Evolutionary conservation across 2,888 invertebrate genomes (phyloP).

Genomic region (Beris chalybata): DNA sequence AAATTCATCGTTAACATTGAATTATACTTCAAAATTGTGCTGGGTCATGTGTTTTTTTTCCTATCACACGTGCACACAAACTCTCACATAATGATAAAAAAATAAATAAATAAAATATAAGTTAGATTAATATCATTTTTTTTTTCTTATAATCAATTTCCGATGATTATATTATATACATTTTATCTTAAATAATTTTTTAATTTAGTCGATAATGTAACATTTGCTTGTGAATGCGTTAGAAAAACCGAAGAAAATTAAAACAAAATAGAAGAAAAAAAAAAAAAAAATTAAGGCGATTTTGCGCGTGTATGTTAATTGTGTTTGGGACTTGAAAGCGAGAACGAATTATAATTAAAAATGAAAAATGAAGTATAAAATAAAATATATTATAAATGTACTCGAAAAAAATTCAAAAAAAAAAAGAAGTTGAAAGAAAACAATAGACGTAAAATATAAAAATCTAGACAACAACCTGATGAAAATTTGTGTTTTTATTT

Average conservation of each 20-base stretch:
- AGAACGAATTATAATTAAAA: slow-evolving; percentile 22
- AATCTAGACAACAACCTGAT: not conserved
- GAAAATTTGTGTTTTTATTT: too few species aligned
- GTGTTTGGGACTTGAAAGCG: slow-evolving; percentile 19
- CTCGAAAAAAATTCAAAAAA: slow-evolving; percentile 13
- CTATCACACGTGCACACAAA: too few species aligned
- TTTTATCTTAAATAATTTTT: too few species aligned
- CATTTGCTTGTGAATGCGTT: not conserved
- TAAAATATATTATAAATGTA: slow-evolving; percentile 19
- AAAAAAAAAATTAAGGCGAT: not conserved
- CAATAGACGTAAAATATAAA: slow-evolving; percentile 54
- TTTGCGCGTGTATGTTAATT: slow-evolving; percentile 21
- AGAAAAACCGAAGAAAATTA: not conserved
- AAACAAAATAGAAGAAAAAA: not conserved
- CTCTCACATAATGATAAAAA: too few species aligned
- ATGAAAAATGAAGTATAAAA: slow-evolving; percentile 6
- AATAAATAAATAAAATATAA: too few species aligned
- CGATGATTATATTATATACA: too few species aligned
- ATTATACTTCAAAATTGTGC: too few species aligned
- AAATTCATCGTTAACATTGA: too few species aligned
- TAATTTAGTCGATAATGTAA: too few species aligned
- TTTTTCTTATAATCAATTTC: too few species aligned
- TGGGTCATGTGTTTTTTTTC: too few species aligned
- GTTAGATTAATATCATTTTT: too few species aligned
- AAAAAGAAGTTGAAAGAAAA: slow-evolving; percentile 2